These are phyloP conservation scores for Brachyopa scutellaris DNA, from an alignment of 2,888 invertebrate genomes.

Conservation along the genomic window DNA sequence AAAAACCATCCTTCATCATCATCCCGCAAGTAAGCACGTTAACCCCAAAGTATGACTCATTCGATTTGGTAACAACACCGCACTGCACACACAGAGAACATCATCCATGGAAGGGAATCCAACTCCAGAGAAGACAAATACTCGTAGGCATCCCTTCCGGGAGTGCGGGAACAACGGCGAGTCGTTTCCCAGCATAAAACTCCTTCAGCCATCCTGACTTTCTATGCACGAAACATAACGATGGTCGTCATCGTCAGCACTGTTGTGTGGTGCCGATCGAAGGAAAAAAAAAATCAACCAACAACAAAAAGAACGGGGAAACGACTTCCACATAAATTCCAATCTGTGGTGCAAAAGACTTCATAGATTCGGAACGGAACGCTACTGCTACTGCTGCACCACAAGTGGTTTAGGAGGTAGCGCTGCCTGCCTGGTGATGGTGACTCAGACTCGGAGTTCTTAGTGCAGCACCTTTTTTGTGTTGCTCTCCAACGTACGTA, in stretches of 20 bases:
- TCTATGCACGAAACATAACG: constrained; percentile 43
- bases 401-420: constrained; percentile 63
- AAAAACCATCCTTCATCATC: constrained; percentile 54
- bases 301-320: constrained; percentile 42
- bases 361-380: constrained; percentile 32
- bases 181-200: constrained; percentile 41
- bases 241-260: constrained; percentile 50
- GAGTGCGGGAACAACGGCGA: constrained; percentile 16
- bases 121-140: constrained; percentile 62
- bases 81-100: constrained; percentile 5
- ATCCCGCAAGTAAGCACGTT: constrained; percentile 67
- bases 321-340: constrained; percentile 61
- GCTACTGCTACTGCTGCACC: constrained; percentile 54
- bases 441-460: constrained; percentile 58
- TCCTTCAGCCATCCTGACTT: constrained; percentile 57
- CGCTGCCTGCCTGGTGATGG: constrained; percentile 13
- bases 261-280: constrained; percentile 36
- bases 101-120: constrained; percentile 9
- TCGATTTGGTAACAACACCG: constrained; percentile 50
- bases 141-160: constrained; percentile 58
- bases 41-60: constrained; percentile 72
- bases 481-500: neutral
- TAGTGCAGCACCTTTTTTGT: constrained; percentile 34
- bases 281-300: no score
- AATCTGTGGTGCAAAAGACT: constrained; percentile 64